phyloP scores from a whole-genome alignment of 92 coral and sea anemone species.

The Pocillopora meandrina region DNA sequence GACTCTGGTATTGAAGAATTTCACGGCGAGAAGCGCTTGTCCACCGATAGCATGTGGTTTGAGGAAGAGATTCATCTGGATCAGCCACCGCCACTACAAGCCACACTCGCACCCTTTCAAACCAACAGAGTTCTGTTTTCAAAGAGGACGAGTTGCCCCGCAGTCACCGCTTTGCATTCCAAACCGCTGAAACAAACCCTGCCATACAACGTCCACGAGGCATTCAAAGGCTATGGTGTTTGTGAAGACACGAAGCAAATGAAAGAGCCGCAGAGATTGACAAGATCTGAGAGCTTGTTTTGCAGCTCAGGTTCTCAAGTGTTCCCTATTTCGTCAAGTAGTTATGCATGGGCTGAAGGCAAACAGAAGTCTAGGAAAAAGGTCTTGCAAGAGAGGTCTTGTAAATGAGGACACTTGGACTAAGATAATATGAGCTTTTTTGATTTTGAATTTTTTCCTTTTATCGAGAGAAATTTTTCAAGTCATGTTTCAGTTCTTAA shows the following conservation, averaged over 20 bases:
- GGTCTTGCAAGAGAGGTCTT: no score
- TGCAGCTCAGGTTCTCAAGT: not conserved
- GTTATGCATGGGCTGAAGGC: no score
- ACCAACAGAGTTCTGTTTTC: not conserved
- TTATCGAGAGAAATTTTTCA: no score
- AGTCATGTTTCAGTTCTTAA: no score
- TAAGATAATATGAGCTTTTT: no score
- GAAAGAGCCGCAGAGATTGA: not conserved
- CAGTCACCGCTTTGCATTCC: not conserved
- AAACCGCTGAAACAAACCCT: not conserved
- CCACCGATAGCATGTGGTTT: not conserved
- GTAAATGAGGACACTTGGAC: no score
- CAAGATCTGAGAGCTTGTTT: not conserved
- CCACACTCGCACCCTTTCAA: not conserved
- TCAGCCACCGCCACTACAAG: not conserved
- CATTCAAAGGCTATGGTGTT: slow-evolving; percentile 7
- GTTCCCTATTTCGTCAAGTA: no score
- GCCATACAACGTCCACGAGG: not conserved
- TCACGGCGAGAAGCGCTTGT: not conserved
- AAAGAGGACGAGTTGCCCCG: not conserved
- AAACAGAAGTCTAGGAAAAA: no score
- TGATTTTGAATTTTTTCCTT: no score
- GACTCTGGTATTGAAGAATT: not conserved
- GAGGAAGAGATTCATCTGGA: slow-evolving; percentile 10
- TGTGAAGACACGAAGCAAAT: not conserved